Percentiles rank a stretch among this genome's conserved stretches.
Conservation (phyloP, 2,888 invertebrate genomes). For the Tethea ocularis region DNA sequence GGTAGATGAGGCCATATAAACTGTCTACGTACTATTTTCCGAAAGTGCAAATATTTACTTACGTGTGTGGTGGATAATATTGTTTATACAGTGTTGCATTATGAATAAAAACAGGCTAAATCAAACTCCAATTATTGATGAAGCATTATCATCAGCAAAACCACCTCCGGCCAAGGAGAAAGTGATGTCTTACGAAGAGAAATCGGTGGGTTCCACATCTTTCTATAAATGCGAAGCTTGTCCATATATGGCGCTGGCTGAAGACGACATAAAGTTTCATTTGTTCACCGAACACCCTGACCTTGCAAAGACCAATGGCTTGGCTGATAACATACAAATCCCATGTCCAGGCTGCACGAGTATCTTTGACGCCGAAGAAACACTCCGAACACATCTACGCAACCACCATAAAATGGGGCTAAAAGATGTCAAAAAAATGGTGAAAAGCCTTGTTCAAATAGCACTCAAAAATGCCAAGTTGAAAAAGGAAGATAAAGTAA, state of each 20-base stretch:
- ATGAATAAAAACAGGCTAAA: slow-evolving; percentile 50
- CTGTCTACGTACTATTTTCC: neutral
- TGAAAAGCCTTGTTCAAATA: slow-evolving; percentile 80
- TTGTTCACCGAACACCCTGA: slow-evolving; percentile 76
- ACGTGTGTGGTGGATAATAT: slow-evolving; percentile 18
- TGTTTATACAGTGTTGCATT: slow-evolving; percentile 55
- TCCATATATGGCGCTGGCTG: slow-evolving; percentile 80
- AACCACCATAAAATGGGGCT: slow-evolving; percentile 87
- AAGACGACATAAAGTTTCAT: slow-evolving; percentile 80
- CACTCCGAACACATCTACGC: slow-evolving; percentile 85
- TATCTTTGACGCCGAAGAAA: slow-evolving; percentile 85
- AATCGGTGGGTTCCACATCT: slow-evolving; percentile 75
- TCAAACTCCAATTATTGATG: slow-evolving; percentile 29
- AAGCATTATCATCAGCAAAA: slow-evolving; percentile 36
- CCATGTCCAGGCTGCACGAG: slow-evolving; percentile 88
- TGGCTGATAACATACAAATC: slow-evolving; percentile 80
- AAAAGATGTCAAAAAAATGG: slow-evolving; percentile 84
- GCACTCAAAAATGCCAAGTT: slow-evolving; percentile 72
- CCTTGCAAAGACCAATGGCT: slow-evolving; percentile 78
- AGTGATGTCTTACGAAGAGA: slow-evolving; percentile 77
- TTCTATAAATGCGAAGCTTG: slow-evolving; percentile 83
- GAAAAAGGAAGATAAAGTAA: slow-evolving; percentile 62
- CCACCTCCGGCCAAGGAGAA: slow-evolving; percentile 59
- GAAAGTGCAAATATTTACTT: neutral
- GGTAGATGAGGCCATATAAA: neutral